These are phyloP conservation scores for Crepidodera aurea DNA, from an alignment of 2,888 invertebrate genomes.

Conservation along the genomic window DNA sequence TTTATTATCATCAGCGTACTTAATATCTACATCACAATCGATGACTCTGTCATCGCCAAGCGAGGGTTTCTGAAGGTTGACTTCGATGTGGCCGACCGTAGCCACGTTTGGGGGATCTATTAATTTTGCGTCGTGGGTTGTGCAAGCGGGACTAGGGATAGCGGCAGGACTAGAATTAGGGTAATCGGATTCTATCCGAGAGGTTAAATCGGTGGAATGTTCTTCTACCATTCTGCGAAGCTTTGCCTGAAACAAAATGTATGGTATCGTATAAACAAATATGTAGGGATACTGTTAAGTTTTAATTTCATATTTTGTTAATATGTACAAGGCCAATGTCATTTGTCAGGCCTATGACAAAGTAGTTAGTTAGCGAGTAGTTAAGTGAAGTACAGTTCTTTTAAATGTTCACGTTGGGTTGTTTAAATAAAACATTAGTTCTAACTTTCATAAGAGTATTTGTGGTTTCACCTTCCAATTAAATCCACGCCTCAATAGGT, in stretches of 20 bases:
- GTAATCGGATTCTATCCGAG: constrained; percentile 59
- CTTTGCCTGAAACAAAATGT: constrained; percentile 54
- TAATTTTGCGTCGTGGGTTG: constrained; percentile 47
- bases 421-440: too few species aligned
- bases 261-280: too few species aligned
- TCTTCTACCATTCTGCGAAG: constrained; percentile 87
- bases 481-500: too few species aligned
- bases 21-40: constrained; percentile 48
- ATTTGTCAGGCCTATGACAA: too few species aligned
- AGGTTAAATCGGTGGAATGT: constrained; percentile 66
- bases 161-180: constrained; percentile 54
- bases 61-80: constrained; percentile 41
- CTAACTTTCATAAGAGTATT: too few species aligned
- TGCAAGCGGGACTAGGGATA: constrained; percentile 48
- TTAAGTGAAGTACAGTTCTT: too few species aligned
- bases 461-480: too few species aligned
- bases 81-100: constrained; percentile 12
- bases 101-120: constrained; percentile 35
- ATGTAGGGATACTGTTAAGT: too few species aligned
- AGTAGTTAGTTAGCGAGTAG: too few species aligned
- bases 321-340: too few species aligned
- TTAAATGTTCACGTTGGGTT: too few species aligned
- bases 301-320: too few species aligned
- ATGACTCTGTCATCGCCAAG: constrained; percentile 45
- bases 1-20: constrained; percentile 44